Percentiles rank a stretch among this genome's conserved stretches.
Conservation (phyloP, 2,797 vertebrate species). For the Sylvilagus floridanus region DNA sequence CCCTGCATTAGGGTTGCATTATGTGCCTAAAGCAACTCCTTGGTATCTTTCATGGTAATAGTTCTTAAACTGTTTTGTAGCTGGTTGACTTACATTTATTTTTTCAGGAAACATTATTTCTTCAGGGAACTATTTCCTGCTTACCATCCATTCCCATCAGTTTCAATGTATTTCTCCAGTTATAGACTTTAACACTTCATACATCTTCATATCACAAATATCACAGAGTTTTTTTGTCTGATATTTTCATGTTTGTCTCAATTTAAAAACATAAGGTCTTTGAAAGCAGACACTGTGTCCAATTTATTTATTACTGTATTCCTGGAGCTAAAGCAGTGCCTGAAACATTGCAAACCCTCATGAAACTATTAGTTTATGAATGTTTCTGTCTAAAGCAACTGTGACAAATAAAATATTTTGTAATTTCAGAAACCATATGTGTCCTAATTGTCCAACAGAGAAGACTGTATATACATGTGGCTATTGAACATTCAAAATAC, state of each 20-base stretch:
- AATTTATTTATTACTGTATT: neutral
- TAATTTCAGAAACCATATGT: neutral
- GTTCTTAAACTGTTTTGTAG: neutral
- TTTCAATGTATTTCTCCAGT: neutral
- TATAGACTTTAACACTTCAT: neutral
- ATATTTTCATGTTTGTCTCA: neutral
- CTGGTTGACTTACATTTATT: neutral
- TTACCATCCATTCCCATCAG: neutral
- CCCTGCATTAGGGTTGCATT: neutral
- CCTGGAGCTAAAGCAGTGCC: neutral
- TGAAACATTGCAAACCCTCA: neutral
- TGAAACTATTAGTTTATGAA: neutral
- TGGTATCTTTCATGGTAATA: neutral
- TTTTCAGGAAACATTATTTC: neutral
- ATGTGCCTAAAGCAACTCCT: fast-evolving
- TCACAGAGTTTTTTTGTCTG: neutral
- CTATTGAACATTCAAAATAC: neutral
- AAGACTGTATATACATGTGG: neutral
- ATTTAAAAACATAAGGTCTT: neutral
- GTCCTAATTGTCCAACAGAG: neutral
- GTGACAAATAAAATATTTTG: neutral
- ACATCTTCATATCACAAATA: neutral
- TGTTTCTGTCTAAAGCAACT: neutral
- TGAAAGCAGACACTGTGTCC: neutral
- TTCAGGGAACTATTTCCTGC: neutral